Percentiles rank a stretch among this genome's conserved stretches.
Conservation (phyloP, 2,797 vertebrate species). For the Epinephelus malabaricus region DNA sequence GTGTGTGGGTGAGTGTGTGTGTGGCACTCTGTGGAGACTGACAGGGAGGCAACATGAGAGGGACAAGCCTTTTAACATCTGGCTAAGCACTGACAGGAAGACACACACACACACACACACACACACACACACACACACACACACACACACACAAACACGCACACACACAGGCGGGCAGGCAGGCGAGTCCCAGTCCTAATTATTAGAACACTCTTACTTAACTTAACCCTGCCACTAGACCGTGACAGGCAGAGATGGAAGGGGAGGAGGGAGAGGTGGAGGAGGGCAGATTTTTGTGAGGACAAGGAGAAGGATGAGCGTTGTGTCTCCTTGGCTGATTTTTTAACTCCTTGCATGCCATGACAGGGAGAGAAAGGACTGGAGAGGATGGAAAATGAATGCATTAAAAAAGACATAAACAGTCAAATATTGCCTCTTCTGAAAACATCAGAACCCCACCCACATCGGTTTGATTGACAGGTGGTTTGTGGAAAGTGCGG, state of each 20-base stretch:
- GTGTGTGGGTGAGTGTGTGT: slow-evolving; percentile 47
- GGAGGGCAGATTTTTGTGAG: slow-evolving; percentile 75
- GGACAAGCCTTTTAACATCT: slow-evolving; percentile 95
- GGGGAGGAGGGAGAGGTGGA: slow-evolving; percentile 50
- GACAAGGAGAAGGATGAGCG: slow-evolving; percentile 76
- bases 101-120: slow-evolving; percentile 57
- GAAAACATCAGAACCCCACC: not conserved
- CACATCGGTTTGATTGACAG: slow-evolving; percentile 3
- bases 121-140: slow-evolving; percentile 52
- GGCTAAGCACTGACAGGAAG: slow-evolving; percentile 90
- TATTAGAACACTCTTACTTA: slow-evolving; percentile 95
- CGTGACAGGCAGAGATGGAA: slow-evolving; percentile 83
- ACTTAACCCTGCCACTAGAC: slow-evolving; percentile 89
- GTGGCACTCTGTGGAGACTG: slow-evolving; percentile 72
- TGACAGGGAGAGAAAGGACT: not conserved
- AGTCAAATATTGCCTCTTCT: not conserved
- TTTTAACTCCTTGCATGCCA: slow-evolving; percentile 74
- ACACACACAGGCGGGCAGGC: slow-evolving; percentile 39
- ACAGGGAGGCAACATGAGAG: slow-evolving; percentile 85
- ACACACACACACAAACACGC: slow-evolving; percentile 35
- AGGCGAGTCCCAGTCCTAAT: slow-evolving; percentile 86
- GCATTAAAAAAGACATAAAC: not conserved
- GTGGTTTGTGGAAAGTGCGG: slow-evolving; percentile 17
- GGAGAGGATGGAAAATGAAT: not conserved
- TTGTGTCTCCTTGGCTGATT: slow-evolving; percentile 72